Evolutionary conservation across 2,888 invertebrate genomes (phyloP).

Genomic region (Calliopum simillimum): DNA sequence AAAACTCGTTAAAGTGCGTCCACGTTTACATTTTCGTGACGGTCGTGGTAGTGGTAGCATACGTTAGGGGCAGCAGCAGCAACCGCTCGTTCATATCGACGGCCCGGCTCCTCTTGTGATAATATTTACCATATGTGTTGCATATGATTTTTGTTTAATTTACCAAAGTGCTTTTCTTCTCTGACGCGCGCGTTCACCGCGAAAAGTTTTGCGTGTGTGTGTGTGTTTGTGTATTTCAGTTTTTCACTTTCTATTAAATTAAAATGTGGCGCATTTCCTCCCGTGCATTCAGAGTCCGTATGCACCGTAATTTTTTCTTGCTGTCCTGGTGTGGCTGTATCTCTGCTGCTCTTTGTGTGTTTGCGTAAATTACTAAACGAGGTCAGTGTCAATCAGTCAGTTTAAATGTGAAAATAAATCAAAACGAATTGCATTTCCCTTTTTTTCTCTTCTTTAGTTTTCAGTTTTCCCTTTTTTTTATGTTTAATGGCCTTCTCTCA

Average conservation of each 20-base stretch:
- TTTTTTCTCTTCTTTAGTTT: constrained; percentile 18
- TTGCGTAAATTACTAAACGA: constrained; percentile 41
- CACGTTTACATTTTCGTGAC: no score
- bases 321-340: no score
- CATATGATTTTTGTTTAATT: background rate
- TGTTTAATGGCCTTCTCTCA: constrained; percentile 21
- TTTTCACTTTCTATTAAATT: background rate
- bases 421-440: constrained; percentile 29
- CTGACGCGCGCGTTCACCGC: background rate
- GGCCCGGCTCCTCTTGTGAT: no score
- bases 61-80: background rate
- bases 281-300: background rate
- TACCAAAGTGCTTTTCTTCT: constrained; percentile 4
- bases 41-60: no score
- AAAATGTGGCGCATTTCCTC: background rate
- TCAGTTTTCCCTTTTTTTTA: constrained; percentile 20
- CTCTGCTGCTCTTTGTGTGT: background rate
- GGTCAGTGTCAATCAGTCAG: constrained; percentile 47
- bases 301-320: no score
- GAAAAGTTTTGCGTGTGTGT: background rate
- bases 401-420: constrained; percentile 28
- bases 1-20: no score
- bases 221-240: background rate
- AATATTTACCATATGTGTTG: no score
- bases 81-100: background rate